Conservation (phyloP, 2,888 invertebrate genomes). For the Pharmacophagus antenor region DNA sequence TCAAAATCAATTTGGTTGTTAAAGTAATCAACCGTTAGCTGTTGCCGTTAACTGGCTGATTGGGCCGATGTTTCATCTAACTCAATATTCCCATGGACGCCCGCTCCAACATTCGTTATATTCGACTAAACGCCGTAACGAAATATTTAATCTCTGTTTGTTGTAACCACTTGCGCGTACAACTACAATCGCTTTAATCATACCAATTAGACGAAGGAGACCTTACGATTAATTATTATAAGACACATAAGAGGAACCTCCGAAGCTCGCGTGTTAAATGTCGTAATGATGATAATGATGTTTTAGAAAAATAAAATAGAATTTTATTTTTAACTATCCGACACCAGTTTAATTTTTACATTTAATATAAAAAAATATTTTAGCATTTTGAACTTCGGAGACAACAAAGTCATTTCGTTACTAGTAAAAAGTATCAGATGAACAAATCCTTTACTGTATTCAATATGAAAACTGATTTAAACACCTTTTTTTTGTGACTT, state of each 20-base stretch:
- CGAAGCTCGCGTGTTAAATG: background rate
- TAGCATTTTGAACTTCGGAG: too few relatives aligned
- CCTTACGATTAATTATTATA: background rate
- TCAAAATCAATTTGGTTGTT: conserved; percentile 60
- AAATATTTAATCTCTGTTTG: conserved; percentile 51
- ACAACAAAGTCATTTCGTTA: too few relatives aligned
- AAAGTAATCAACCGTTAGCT: conserved; percentile 61
- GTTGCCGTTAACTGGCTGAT: conserved; percentile 59
- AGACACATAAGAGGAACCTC: background rate
- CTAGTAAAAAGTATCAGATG: too few relatives aligned
- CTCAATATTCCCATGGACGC: conserved; percentile 62
- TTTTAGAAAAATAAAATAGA: too few relatives aligned
- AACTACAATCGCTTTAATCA: conserved; percentile 24
- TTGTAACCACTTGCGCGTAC: conserved; percentile 49
- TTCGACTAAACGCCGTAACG: conserved; percentile 58
- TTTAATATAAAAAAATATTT: too few relatives aligned
- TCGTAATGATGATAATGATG: too few relatives aligned
- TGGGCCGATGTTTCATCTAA: conserved; percentile 46
- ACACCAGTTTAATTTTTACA: too few relatives aligned
- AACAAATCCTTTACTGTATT: too few relatives aligned
- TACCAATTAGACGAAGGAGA: conserved; percentile 34
- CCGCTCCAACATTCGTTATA: conserved; percentile 49
- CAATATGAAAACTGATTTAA: too few relatives aligned
- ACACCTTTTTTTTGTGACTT: too few relatives aligned
- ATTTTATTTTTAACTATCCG: too few relatives aligned